Percentiles rank a stretch among this genome's conserved stretches.
Evolutionary conservation across 2,113 vertebrate species (phyloP).

Genomic region (Neofelis nebulosa): DNA sequence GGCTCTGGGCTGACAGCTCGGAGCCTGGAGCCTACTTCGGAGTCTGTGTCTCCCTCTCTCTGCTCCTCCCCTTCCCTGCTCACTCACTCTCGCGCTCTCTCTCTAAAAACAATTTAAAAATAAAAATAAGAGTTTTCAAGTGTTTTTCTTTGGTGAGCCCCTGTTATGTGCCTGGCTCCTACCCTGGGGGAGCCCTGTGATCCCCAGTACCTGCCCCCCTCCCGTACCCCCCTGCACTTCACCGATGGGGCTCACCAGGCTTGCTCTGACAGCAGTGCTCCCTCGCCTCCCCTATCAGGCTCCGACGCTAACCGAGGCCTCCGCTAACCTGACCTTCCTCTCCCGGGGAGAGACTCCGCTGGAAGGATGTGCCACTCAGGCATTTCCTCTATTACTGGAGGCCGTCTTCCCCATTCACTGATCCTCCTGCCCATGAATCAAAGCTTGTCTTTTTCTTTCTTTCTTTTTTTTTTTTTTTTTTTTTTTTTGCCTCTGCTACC

Average conservation of each 20-base stretch:
- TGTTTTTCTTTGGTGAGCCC: neutral
- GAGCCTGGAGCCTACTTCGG: too few relatives aligned
- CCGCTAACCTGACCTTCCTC: neutral
- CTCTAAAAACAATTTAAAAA: too few relatives aligned
- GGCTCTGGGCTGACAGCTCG: too few relatives aligned
- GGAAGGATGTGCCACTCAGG: neutral
- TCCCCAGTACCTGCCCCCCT: accelerated
- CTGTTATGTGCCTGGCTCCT: neutral
- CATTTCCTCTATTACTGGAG: neutral
- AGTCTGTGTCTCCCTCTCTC: too few relatives aligned
- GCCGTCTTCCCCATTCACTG: conserved; percentile 4
- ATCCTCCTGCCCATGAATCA: conserved; percentile 29
- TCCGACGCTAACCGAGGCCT: accelerated
- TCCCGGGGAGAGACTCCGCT: neutral
- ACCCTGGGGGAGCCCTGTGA: neutral
- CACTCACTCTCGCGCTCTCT: too few relatives aligned
- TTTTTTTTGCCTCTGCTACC: neutral
- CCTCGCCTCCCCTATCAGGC: neutral
- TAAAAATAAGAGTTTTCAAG: neutral
- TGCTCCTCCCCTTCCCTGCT: too few relatives aligned
- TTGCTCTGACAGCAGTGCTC: accelerated
- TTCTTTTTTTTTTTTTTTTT: neutral
- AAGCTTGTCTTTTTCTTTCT: neutral
- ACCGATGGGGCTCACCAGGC: neutral
- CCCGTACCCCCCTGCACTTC: neutral